These are phyloP conservation scores for Radopholus similis DNA, from an alignment of 1,140 invertebrate species.

Conservation along the genomic window DNA sequence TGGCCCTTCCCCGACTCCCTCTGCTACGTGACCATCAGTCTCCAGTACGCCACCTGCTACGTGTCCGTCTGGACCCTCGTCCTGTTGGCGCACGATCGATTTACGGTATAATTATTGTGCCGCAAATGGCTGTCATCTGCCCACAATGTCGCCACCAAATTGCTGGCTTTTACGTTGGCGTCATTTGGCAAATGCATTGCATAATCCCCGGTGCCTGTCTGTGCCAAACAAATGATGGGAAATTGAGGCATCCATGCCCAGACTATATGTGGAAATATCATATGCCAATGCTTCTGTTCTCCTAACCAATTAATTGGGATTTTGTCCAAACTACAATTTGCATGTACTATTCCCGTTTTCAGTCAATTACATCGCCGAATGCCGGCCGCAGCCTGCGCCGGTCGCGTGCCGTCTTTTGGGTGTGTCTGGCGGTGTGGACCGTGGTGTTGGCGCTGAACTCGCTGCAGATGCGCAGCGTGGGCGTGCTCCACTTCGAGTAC, in stretches of 20 bases:
- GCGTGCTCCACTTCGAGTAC: constrained; percentile 36
- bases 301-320: no score
- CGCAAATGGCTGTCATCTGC: constrained; percentile 2
- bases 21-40: constrained; percentile 36
- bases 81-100: constrained; percentile 83
- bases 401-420: constrained; percentile 71
- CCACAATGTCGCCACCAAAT: background rate
- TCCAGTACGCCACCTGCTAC: constrained; percentile 74
- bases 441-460: constrained; percentile 38
- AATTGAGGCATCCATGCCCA: no score
- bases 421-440: constrained; percentile 27
- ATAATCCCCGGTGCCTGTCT: no score
- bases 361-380: constrained; percentile 34
- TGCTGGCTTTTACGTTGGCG: background rate
- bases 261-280: no score
- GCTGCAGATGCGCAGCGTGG: constrained; percentile 34
- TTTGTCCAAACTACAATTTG: constrained; percentile 8
- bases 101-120: no score
- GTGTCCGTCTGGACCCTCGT: constrained; percentile 89
- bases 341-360: constrained; percentile 6
- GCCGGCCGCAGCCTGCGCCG: constrained; percentile 76
- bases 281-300: no score
- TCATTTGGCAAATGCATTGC: no score
- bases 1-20: constrained; percentile 70
- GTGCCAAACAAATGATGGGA: no score